A percentile compares a stretch with the other conserved stretches of the same genome.
Evolutionary conservation across 2,888 invertebrate genomes (phyloP).

Genomic region (Drosophila vallismaia): DNA sequence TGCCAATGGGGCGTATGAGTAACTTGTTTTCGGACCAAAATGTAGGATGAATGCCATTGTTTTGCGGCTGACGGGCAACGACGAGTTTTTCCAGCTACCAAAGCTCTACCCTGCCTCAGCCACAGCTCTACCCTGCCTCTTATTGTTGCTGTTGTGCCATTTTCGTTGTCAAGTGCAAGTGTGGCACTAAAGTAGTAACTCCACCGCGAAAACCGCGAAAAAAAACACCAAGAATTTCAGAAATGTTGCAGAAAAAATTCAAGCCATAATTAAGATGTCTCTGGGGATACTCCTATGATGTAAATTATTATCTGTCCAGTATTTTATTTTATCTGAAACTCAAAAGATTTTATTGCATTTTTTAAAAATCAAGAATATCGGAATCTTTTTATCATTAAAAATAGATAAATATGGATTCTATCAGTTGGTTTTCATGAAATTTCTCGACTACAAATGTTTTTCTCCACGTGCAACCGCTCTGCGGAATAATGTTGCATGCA

Average conservation of each 20-base stretch:
- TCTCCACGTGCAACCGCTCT: constrained; percentile 10
- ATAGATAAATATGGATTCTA: too few relatives aligned
- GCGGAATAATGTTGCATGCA: constrained; percentile 55
- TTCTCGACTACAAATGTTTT: background rate
- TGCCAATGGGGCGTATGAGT: constrained; percentile 75
- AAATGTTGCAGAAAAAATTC: background rate
- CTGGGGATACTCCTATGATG: background rate
- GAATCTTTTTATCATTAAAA: too few relatives aligned
- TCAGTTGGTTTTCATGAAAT: too few relatives aligned
- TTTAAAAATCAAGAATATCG: background rate
- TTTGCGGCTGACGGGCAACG: constrained; percentile 57
- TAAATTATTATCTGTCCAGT: background rate
- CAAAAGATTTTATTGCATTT: background rate
- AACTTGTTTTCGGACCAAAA: constrained; percentile 75
- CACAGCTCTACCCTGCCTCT: constrained; percentile 5
- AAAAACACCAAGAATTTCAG: constrained; percentile 16
- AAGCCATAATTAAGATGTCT: background rate
- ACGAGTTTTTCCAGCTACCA: constrained; percentile 52
- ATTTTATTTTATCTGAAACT: background rate
- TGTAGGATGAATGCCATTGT: constrained; percentile 76
- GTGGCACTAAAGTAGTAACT: constrained; percentile 40
- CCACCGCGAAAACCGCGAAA: constrained; percentile 25
- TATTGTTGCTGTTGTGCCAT: constrained; percentile 56
- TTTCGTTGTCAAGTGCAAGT: constrained; percentile 79
- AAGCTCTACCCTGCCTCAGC: background rate